A percentile compares a stretch with the other conserved stretches of the same genome.
phyloP scores from a whole-genome alignment of 2,888 invertebrate genomes.

The Pelosia muscerda region DNA sequence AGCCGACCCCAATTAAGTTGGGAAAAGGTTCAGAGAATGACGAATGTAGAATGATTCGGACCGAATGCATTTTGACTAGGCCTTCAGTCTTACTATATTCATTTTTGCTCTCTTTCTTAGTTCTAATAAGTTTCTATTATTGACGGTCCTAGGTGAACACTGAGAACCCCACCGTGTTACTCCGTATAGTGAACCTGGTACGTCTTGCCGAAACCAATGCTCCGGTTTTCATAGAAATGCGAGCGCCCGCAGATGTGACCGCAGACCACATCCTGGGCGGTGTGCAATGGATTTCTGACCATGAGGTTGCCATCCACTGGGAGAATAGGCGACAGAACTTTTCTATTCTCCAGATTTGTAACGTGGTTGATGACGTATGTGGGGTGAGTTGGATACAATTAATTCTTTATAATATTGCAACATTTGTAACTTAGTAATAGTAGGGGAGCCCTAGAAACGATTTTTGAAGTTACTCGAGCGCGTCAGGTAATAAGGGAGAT shows the following conservation, averaged over 20 bases:
- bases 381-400: conserved; percentile 58
- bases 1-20: no score
- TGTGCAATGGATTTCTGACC: conserved; percentile 91
- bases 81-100: no score
- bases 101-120: background rate
- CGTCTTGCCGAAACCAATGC: conserved; percentile 54
- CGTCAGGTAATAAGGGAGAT: no score
- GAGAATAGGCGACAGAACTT: conserved; percentile 94
- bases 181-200: conserved; percentile 88
- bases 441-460: no score
- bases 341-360: conserved; percentile 88
- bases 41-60: no score
- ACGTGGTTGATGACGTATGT: conserved; percentile 64
- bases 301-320: conserved; percentile 91
- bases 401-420: background rate
- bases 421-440: no score
- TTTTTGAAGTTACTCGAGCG: no score
- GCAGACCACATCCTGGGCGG: conserved; percentile 89
- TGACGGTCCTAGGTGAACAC: conserved; percentile 87
- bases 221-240: conserved; percentile 62
- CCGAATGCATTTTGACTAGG: no score
- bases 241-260: conserved; percentile 84
- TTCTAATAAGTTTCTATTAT: background rate
- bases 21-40: no score
- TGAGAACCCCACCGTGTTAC: conserved; percentile 90